Percentiles rank a stretch among this genome's conserved stretches.
Conservation (phyloP, 2,113 vertebrate genomes). For the Phrynosoma platyrhinos region DNA sequence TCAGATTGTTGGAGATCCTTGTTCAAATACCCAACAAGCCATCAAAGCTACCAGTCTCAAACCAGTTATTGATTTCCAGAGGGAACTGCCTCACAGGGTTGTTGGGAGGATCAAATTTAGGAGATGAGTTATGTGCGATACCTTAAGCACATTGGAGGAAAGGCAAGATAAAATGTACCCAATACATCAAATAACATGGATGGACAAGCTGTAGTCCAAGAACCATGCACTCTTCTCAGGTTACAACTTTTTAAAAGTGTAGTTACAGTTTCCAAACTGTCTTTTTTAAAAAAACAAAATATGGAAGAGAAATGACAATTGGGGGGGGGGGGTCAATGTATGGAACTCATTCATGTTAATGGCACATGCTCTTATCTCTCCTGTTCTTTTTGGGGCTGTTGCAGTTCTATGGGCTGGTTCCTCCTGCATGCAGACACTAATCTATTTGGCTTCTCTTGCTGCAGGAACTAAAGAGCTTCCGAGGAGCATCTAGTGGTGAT, state of each 20-base stretch:
- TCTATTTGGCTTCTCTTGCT: neutral
- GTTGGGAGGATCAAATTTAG: too few species aligned
- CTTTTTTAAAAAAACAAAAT: neutral
- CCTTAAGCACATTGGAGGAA: too few species aligned
- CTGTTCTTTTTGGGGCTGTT: neutral
- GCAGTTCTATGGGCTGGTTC: neutral
- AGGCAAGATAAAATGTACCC: too few species aligned
- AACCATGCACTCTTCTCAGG: neutral
- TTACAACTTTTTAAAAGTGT: neutral
- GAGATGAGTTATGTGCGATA: neutral
- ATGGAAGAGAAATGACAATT: neutral
- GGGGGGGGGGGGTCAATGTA: too few species aligned
- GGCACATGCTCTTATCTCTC: neutral
- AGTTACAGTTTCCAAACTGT: neutral
- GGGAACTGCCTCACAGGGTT: too few species aligned
- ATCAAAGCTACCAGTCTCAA: too few species aligned
- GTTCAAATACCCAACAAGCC: too few species aligned
- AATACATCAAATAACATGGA: neutral
- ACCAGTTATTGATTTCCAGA: neutral
- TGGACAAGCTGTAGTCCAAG: neutral
- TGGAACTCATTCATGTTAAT: neutral
- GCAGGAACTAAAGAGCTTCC: conserved; percentile 84
- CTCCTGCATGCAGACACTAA: neutral
- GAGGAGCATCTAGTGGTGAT: conserved; percentile 78
- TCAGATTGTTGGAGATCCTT: too few species aligned